phyloP scores from a whole-genome alignment of 2,113 vertebrate species.

The Semicossyphus pulcher region DNA sequence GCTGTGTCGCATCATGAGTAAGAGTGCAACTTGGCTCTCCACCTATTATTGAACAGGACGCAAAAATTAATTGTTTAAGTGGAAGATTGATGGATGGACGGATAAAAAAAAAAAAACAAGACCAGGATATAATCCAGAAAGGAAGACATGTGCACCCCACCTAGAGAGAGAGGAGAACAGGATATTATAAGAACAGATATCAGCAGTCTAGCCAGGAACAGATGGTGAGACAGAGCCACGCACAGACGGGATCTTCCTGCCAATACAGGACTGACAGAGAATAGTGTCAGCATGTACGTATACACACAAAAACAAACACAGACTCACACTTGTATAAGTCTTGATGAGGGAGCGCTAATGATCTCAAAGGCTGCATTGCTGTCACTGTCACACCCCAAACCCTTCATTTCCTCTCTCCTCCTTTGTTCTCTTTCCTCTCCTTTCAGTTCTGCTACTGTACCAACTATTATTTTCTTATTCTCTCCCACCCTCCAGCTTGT shows the following conservation, averaged over 20 bases:
- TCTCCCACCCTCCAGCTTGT: not conserved
- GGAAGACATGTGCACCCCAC: slow-evolving; percentile 53
- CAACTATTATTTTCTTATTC: slow-evolving; percentile 9
- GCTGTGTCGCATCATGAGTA: slow-evolving; percentile 32
- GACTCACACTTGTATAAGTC: slow-evolving; percentile 44
- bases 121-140: slow-evolving; percentile 42
- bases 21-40: slow-evolving; percentile 41
- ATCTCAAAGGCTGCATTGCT: slow-evolving; percentile 43
- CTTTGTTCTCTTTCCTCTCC: slow-evolving; percentile 35
- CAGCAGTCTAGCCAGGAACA: slow-evolving; percentile 78
- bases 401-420: slow-evolving; percentile 43
- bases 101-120: slow-evolving; percentile 35
- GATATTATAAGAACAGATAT: slow-evolving; percentile 76
- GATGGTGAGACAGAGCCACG: slow-evolving; percentile 78
- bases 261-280: slow-evolving; percentile 63
- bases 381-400: slow-evolving; percentile 35
- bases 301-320: slow-evolving; percentile 44
- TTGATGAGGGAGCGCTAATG: slow-evolving; percentile 54
- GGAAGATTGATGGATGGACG: slow-evolving; percentile 17
- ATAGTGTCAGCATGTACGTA: slow-evolving; percentile 50
- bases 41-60: slow-evolving; percentile 41
- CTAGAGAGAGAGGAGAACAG: slow-evolving; percentile 56
- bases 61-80: slow-evolving; percentile 47
- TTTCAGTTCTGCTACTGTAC: slow-evolving; percentile 29
- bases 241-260: slow-evolving; percentile 76